Evolutionary conservation across 2,113 vertebrate genomes (phyloP).

Genomic region (Columba livia): DNA sequence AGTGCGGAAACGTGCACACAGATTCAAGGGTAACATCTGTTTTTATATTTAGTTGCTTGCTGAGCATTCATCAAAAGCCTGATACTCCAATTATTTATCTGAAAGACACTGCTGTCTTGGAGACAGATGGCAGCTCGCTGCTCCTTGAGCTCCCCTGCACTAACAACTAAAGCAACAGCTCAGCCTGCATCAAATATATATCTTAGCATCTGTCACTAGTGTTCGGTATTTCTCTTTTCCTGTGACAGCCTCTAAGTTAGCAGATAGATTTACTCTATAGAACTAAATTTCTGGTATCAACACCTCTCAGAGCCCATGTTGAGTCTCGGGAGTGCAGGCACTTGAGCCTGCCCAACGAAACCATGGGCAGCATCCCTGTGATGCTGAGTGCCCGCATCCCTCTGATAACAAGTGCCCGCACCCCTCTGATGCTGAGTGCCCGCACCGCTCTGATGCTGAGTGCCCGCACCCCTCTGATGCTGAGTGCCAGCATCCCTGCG

Average conservation of each 20-base stretch:
- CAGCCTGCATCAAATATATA: background rate
- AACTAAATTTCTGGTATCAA: background rate
- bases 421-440: too few relatives aligned
- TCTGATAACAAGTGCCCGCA: too few relatives aligned
- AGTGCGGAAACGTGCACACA: fast-evolving
- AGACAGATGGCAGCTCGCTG: background rate
- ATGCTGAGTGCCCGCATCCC: too few relatives aligned
- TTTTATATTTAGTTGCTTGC: background rate
- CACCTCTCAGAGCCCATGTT: background rate
- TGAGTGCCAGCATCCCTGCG: too few relatives aligned
- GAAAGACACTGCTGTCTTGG: background rate
- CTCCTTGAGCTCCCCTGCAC: background rate
- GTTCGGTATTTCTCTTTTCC: background rate
- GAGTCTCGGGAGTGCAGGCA: background rate
- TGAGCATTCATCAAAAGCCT: background rate
- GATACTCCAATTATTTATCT: background rate
- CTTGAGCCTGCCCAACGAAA: background rate
- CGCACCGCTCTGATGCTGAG: too few relatives aligned
- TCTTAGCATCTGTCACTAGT: background rate
- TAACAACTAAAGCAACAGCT: background rate
- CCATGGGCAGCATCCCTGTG: background rate
- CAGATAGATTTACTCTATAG: background rate
- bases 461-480: too few relatives aligned
- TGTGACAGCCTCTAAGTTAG: background rate
- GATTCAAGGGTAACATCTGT: background rate